Conservation (phyloP, 2,797 vertebrate species). For the Phoxinus dragarum region DNA sequence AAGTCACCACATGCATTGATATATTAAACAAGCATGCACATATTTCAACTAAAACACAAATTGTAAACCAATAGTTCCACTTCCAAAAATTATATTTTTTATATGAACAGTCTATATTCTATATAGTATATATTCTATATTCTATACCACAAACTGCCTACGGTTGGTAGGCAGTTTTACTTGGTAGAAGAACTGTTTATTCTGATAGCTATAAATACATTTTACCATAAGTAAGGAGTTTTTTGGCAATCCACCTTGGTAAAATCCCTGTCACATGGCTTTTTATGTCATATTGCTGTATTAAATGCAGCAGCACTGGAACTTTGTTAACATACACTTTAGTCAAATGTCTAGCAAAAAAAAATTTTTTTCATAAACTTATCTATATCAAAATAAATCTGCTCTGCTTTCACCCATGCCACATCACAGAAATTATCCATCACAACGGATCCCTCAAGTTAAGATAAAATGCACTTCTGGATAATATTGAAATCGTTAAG, state of each 20-base stretch:
- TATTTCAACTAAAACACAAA: background rate
- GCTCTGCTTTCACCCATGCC: background rate
- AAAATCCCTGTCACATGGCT: background rate
- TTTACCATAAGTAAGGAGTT: background rate
- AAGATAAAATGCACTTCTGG: background rate
- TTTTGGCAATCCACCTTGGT: background rate
- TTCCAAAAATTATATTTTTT: background rate
- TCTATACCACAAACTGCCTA: background rate
- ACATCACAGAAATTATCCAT: conserved; percentile 1
- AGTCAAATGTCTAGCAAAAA: no score
- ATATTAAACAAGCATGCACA: background rate
- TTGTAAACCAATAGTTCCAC: background rate
- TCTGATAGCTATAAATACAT: background rate
- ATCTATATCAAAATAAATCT: background rate
- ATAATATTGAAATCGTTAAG: background rate
- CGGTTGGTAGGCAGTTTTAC: background rate
- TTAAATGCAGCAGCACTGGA: background rate
- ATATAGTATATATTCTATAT: no score
- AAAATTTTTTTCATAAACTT: no score
- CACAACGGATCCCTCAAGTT: background rate
- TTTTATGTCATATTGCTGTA: background rate
- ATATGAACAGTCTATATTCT: no score
- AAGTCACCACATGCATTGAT: background rate
- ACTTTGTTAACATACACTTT: background rate
- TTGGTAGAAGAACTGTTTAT: background rate